Percentiles rank a stretch among this genome's conserved stretches.
Conservation (phyloP, 2,888 invertebrate genomes). For the Leptarthrus brevirostris region DNA sequence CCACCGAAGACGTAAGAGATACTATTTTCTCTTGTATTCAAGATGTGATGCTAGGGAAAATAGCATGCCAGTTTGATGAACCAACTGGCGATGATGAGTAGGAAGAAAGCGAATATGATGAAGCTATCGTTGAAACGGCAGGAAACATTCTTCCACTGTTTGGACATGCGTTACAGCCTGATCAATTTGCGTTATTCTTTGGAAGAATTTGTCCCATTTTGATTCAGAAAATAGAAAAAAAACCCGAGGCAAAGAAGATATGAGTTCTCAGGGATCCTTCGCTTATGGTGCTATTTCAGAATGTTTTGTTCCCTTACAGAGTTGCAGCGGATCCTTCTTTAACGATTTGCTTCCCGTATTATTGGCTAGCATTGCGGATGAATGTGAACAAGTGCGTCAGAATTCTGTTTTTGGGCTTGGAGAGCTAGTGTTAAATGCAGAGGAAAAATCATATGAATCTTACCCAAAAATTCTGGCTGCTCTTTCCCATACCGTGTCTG, state of each 20-base stretch:
- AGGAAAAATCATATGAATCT: slow-evolving; percentile 73
- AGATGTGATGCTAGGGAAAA: slow-evolving; percentile 74
- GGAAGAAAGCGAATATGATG: slow-evolving; percentile 79
- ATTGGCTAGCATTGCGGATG: slow-evolving; percentile 70
- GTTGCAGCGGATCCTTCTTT: slow-evolving; percentile 70
- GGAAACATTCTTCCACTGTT: slow-evolving; percentile 79
- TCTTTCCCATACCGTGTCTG: slow-evolving; percentile 74
- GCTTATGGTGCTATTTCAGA: slow-evolving; percentile 80
- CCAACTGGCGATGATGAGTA: slow-evolving; percentile 67
- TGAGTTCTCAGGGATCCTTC: slow-evolving; percentile 75
- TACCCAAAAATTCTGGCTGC: slow-evolving; percentile 75
- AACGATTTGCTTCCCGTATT: slow-evolving; percentile 74
- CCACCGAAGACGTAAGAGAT: slow-evolving; percentile 73
- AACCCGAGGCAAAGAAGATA: slow-evolving; percentile 67
- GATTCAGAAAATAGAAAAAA: slow-evolving; percentile 76
- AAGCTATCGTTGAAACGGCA: slow-evolving; percentile 78
- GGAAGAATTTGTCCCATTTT: slow-evolving; percentile 73
- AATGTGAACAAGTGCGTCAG: slow-evolving; percentile 81
- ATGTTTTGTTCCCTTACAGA: slow-evolving; percentile 74
- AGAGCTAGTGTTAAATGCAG: slow-evolving; percentile 76
- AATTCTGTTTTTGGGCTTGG: slow-evolving; percentile 82
- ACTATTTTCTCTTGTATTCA: slow-evolving; percentile 75
- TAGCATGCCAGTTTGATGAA: slow-evolving; percentile 71
- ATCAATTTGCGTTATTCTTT: slow-evolving; percentile 77
- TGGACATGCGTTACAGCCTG: slow-evolving; percentile 74